phyloP scores from a whole-genome alignment of 1,140 invertebrate genomes.

The Eriosoma lanigerum region DNA sequence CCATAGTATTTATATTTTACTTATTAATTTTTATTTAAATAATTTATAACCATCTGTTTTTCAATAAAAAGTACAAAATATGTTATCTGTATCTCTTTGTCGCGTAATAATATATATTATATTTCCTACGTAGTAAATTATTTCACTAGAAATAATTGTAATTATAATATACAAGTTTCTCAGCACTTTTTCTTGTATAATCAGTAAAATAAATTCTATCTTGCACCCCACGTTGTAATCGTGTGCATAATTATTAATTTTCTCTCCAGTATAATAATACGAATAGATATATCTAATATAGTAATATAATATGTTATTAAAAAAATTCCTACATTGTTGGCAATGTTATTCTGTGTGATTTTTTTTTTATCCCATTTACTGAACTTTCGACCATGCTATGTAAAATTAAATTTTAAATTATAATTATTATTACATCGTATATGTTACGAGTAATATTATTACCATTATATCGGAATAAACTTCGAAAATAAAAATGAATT shows the following conservation, averaged over 20 bases:
- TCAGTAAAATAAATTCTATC: not conserved
- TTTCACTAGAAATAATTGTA: not conserved
- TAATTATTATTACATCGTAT: too few relatives aligned
- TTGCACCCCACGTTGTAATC: not conserved
- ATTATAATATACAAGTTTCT: not conserved
- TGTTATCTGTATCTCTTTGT: not conserved
- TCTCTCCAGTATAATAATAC: too few relatives aligned
- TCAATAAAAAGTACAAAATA: too few relatives aligned
- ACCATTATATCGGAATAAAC: too few relatives aligned
- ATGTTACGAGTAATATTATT: too few relatives aligned
- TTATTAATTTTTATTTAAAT: too few relatives aligned
- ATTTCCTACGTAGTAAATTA: not conserved
- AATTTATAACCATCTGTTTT: too few relatives aligned
- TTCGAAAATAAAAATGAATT: too few relatives aligned
- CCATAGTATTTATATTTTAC: too few relatives aligned
- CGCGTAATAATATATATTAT: not conserved
- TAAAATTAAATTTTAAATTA: not conserved
- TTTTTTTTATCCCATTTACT: not conserved
- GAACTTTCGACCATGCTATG: not conserved
- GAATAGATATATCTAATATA: too few relatives aligned
- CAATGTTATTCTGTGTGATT: not conserved
- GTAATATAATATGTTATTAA: too few relatives aligned
- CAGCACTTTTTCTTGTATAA: not conserved
- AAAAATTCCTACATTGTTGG: not conserved
- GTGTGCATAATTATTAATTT: not conserved